Evolutionary conservation across 2,113 vertebrate genomes (phyloP).

Genomic region (Pteropus alecto): DNA sequence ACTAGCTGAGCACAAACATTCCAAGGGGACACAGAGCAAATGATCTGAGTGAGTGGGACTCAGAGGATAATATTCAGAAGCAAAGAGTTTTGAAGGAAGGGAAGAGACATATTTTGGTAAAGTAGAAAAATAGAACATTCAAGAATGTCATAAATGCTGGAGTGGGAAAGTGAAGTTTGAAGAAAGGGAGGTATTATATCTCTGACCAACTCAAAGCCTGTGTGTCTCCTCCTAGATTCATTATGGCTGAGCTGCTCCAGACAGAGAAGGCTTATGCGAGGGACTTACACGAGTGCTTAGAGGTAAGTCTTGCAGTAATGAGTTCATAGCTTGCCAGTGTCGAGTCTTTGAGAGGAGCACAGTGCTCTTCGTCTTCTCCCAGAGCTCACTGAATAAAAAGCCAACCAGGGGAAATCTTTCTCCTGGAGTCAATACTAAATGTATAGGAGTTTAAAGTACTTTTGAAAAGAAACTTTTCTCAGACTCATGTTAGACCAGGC

Average conservation of each 20-base stretch:
- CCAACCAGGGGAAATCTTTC: neutral
- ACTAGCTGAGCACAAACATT: neutral
- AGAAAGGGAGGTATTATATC: neutral
- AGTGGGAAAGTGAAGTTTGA: neutral
- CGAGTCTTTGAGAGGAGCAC: neutral
- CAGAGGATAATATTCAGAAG: neutral
- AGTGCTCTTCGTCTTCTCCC: neutral
- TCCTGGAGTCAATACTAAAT: neutral
- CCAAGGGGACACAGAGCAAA: neutral
- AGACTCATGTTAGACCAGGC: neutral
- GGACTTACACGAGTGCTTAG: constrained; percentile 96
- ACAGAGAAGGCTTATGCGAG: constrained; percentile 98
- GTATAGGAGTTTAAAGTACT: neutral
- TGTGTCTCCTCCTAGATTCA: constrained; percentile 87
- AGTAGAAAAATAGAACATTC: neutral
- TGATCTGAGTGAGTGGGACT: neutral
- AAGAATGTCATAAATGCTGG: neutral
- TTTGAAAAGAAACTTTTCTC: constrained; percentile 47
- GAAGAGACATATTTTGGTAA: neutral
- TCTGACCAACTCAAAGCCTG: neutral
- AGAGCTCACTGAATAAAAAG: neutral
- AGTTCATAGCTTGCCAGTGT: neutral
- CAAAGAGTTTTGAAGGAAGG: neutral
- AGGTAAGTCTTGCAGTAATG: constrained; percentile 84
- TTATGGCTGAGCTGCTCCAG: constrained; percentile 98